Conservation (phyloP, 2,113 vertebrate genomes). For the Tylochromis polylepis region DNA sequence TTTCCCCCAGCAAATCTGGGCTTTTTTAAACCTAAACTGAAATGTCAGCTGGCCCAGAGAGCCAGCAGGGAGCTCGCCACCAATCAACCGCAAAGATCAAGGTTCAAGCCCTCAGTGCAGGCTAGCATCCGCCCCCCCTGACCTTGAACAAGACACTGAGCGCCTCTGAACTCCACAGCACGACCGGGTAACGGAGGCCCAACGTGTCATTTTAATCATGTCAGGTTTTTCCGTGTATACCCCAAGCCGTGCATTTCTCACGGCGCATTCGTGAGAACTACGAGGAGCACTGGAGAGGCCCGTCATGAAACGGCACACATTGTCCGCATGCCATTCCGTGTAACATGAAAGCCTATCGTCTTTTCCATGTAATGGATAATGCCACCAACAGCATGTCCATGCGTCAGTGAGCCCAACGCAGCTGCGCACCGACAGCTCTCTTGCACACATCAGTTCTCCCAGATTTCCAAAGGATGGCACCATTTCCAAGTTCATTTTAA, state of each 20-base stretch:
- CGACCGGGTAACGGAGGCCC: background rate
- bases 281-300: background rate
- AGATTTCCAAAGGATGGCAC: constrained; percentile 58
- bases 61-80: background rate
- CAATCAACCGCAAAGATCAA: background rate
- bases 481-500: constrained; percentile 31
- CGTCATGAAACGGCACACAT: constrained; percentile 41
- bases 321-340: constrained; percentile 39
- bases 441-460: background rate
- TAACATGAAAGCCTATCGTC: constrained; percentile 44
- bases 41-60: background rate
- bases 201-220: constrained; percentile 1
- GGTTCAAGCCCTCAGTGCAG: constrained; percentile 7
- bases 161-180: background rate
- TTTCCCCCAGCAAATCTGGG: constrained; percentile 31
- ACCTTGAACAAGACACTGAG: constrained; percentile 33
- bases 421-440: constrained; percentile 22
- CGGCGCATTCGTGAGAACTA: constrained; percentile 8
- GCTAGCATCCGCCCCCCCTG: constrained; percentile 4
- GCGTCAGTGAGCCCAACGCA: constrained; percentile 25
- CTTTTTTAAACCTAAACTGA: background rate
- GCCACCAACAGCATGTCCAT: constrained; percentile 35
- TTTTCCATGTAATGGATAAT: constrained; percentile 61
- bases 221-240: background rate
- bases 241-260: background rate